A percentile compares a stretch with the other conserved stretches of the same genome.
Conservation (phyloP, 2,797 vertebrate species). For the Schizopygopsis malacanthus region DNA sequence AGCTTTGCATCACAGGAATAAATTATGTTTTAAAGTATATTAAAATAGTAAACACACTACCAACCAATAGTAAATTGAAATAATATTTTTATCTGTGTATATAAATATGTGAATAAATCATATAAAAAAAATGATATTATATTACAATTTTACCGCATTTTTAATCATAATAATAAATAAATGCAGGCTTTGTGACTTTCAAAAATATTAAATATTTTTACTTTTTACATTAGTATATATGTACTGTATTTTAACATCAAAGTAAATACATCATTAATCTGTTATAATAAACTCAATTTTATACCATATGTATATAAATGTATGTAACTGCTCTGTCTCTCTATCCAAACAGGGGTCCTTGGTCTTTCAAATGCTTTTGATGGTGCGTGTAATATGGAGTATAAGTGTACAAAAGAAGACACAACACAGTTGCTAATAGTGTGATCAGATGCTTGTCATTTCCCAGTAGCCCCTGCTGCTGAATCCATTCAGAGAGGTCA, state of each 20-base stretch:
- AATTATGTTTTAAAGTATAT: not conserved
- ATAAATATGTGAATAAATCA: no score
- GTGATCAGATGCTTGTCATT: constrained; percentile 32
- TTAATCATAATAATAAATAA: constrained; percentile 1
- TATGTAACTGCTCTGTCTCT: not conserved
- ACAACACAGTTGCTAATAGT: constrained; percentile 13
- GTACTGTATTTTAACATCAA: not conserved
- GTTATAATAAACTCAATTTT: not conserved
- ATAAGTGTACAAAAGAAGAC: constrained; percentile 9
- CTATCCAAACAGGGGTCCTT: not conserved
- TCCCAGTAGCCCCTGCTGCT: constrained; percentile 32
- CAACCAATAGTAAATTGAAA: not conserved
- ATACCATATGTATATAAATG: not conserved
- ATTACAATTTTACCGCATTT: not conserved
- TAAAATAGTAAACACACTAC: not conserved
- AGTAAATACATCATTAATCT: not conserved
- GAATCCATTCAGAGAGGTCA: constrained; percentile 46
- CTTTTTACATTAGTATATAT: no score
- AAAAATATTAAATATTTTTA: not conserved
- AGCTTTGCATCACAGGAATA: not conserved
- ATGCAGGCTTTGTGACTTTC: not conserved
- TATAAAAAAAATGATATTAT: no score
- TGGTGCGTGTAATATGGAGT: not conserved
- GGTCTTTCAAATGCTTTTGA: not conserved
- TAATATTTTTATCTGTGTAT: no score